Percentiles rank a stretch among this genome's conserved stretches.
phyloP scores from a whole-genome alignment of 2,113 vertebrate species.

The Empidonax alnorum region DNA sequence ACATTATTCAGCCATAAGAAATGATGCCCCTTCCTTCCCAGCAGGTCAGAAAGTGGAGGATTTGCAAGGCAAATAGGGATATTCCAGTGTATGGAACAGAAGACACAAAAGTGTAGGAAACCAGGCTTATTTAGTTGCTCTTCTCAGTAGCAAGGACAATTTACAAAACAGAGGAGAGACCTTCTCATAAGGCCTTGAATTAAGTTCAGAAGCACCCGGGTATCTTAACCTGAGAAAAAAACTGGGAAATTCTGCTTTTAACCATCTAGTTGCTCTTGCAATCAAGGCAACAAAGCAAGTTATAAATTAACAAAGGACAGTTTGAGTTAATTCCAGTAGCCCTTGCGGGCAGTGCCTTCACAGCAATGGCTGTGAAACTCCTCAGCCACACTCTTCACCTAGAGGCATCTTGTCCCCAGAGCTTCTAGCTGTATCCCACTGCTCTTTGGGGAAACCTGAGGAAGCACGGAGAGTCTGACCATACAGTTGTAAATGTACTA shows the following conservation, averaged over 20 bases:
- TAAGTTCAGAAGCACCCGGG: not conserved
- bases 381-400: not conserved
- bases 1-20: not conserved
- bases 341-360: not conserved
- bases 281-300: not conserved
- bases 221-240: not conserved
- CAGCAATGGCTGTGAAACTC: not conserved
- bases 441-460: not conserved
- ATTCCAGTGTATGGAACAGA: not conserved
- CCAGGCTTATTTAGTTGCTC: not conserved
- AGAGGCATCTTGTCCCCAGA: not conserved
- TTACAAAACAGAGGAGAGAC: not conserved
- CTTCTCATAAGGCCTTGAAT: not conserved
- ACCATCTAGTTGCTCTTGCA: not conserved
- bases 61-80: not conserved
- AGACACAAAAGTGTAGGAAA: not conserved
- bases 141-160: not conserved
- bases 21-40: not conserved
- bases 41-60: not conserved
- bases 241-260: not conserved
- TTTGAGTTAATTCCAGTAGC: not conserved
- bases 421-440: not conserved
- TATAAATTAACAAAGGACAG: not conserved
- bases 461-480: not conserved
- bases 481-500: slow-evolving; percentile 2